Percentiles rank a stretch among this genome's conserved stretches.
phyloP scores from a whole-genome alignment of 2,113 vertebrate genomes.

The Salvelinus namaycush region DNA sequence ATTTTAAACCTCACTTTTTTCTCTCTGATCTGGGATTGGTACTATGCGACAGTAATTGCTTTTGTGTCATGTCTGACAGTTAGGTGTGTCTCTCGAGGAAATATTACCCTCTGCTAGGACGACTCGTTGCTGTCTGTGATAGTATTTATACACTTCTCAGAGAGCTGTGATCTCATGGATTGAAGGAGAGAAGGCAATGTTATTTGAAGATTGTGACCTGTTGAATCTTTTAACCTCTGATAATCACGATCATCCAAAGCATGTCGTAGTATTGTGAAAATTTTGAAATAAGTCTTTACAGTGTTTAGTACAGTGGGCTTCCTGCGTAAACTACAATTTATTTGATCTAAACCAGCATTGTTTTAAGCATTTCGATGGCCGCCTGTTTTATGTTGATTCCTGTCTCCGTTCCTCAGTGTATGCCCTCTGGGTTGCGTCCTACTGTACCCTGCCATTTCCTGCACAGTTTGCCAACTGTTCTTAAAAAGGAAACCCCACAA shows the following conservation, averaged over 20 bases:
- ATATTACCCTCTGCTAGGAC: neutral
- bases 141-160: neutral
- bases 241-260: neutral
- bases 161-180: neutral
- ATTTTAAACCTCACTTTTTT: slow-evolving; percentile 13
- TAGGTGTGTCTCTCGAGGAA: neutral
- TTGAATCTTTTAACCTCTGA: neutral
- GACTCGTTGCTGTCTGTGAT: neutral
- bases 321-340: too few species aligned
- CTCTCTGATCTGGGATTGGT: slow-evolving; percentile 11
- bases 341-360: too few species aligned
- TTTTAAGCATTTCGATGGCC: too few species aligned
- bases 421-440: too few species aligned
- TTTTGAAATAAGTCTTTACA: too few species aligned
- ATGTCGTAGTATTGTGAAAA: neutral
- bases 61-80: slow-evolving; percentile 2
- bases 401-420: too few species aligned
- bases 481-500: neutral
- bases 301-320: too few species aligned
- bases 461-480: too few species aligned
- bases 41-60: neutral
- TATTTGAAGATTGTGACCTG: slow-evolving; percentile 8
- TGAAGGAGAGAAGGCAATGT: neutral
- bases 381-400: too few species aligned
- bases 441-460: too few species aligned